Evolutionary conservation across 2,888 invertebrate genomes (phyloP), one percentile per base, ranked within the genome.

Genomic region (Ormyrus rosae): DNA sequence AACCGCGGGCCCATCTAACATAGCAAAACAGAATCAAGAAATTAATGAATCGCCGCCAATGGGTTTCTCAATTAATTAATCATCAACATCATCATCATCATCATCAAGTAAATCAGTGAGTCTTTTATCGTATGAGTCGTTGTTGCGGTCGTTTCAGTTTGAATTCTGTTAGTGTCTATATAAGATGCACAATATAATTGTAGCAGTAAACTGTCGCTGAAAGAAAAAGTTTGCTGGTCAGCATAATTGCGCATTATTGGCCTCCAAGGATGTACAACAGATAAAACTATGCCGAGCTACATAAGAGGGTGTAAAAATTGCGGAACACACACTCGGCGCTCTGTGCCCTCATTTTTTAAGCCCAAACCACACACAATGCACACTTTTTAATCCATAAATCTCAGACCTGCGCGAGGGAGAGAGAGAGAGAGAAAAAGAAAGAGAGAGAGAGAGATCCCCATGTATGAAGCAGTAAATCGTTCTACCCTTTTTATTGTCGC

Each of bases 1-100:
- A 93, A 96, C 95, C 92, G 98, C 97, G 91, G 98, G 97, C 92
- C 98, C 98, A 96, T 96, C 96, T 95, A 92, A 91, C 91, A 91
- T 91, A 91, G 90, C 89, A 89, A 90, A 89, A 90, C 88, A 90
- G 87, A 90, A 90, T 87, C 90, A 87, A 89, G 84, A 88, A 87
- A 89, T 90, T 90, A 89, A 90, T 90, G 86, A 89, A 84, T 88
- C 86, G 86, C 84, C 77, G 80, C 13, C 11, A 34, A 58, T 56
- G 11, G 13, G 13, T 19, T 67, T 19, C 8, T 58, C 6, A 34
- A 34, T 51, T 73, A 67, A 79, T 83, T 77, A 84, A 77, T 80
- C 82, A 34, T 34, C 34, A 34, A 2, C 34, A 34, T 34, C 34
- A 34, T 19, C 19, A 19, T 19, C 19, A 34, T 34, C 34, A 34